Base-by-base conservation (phyloP, 2,113 vertebrate genomes). In the Hucho hucho region DNA sequence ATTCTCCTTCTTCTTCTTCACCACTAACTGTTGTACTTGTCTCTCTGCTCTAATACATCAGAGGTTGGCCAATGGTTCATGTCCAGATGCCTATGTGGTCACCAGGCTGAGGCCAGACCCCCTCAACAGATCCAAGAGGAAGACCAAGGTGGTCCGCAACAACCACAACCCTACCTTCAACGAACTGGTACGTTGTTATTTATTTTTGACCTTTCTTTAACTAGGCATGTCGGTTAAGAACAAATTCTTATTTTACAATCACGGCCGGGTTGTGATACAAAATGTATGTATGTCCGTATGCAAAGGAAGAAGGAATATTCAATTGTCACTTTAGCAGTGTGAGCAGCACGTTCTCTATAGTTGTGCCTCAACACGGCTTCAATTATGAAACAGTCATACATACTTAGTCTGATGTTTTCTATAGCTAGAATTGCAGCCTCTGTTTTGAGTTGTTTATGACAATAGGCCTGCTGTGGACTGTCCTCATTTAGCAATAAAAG, bases 101-200 rank as follows among this genome's bases (percentile, higher is more conserved):
- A 95, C 94, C 16, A 89, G 89, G 71, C 94, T 97, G 69, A 87
- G 94, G 74, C 93, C 95, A 0, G 92, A 95, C 84, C 93, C 91
- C 72, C 70, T 81, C 24, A 86, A 92, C 84, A 78, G 81, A 84
- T 93, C 82, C 56, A 92, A 86, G 85, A 95, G 83, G 82, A 96
- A 94, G 92, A 96, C 96, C 26, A 93, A 94, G 82, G 89, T 93
- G 64, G 94, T 92, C 85, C 90, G 92, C 74, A 95, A 93, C 87
- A 93, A 92, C 68, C 91, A 91, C 72, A 91, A 95, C 86, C 96
- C 95, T 73, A 94, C 91, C 37, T 96, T 95, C 89, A 98, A 97
- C 77, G 93, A 97, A 83, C 94, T 96, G 88, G 96, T 98, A 91
- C 87, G 66, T 22, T 47, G 1, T 26, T 25, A 63, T 18, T 6